Percentiles rank a stretch among this genome's conserved stretches.
Evolutionary conservation across 2,797 vertebrate genomes (phyloP).

Genomic region (Sebastes aleutianus): DNA sequence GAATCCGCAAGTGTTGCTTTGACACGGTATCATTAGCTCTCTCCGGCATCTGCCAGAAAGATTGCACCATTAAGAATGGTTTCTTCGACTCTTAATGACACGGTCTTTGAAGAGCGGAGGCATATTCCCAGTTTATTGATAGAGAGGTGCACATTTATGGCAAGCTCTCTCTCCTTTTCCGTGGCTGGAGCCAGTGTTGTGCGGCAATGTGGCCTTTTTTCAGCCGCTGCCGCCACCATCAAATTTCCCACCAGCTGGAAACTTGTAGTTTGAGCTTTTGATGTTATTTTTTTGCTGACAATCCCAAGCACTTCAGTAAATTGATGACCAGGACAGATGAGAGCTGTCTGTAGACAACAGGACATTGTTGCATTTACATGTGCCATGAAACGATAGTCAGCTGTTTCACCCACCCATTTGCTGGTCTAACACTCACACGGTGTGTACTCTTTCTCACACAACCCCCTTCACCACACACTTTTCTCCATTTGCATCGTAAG

Average conservation of each 20-base stretch:
- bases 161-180: conserved; percentile 42
- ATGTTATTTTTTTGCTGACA: background rate
- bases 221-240: conserved; percentile 18
- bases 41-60: conserved; percentile 43
- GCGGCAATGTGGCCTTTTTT: conserved; percentile 31
- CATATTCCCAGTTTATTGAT: conserved; percentile 28
- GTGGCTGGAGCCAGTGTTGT: conserved; percentile 27
- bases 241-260: conserved; percentile 35
- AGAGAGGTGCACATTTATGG: conserved; percentile 29
- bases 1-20: conserved; percentile 42
- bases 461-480: background rate
- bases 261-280: conserved; percentile 24
- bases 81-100: conserved; percentile 13
- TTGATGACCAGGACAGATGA: background rate
- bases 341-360: background rate
- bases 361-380: background rate
- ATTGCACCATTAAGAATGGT: conserved; percentile 10
- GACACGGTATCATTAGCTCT: conserved; percentile 23
- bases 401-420: background rate
- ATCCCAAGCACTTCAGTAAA: background rate
- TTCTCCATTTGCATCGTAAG: background rate
- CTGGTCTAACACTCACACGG: background rate
- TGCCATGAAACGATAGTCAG: background rate
- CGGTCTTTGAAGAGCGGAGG: conserved; percentile 24
- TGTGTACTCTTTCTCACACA: background rate